Base-by-base conservation (phyloP, 2,888 invertebrate species). In the Ichneumon xanthorius region DNA sequence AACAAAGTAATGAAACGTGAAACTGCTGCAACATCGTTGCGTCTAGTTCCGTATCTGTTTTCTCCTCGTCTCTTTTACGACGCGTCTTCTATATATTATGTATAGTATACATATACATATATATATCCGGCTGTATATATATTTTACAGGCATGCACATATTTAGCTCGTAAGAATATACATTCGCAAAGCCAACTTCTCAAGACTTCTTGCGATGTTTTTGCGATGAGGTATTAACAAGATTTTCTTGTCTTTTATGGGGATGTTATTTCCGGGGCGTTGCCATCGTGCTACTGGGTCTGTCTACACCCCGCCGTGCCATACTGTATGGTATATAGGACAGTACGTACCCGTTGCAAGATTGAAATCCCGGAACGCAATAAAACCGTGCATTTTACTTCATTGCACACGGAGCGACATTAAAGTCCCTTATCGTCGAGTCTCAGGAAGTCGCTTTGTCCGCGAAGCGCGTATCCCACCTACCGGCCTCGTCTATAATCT, bases 281-380 rank as follows among this genome's bases (percentile, higher is more conserved):
- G 48, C 33, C 33, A 19, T 19, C 1, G n/a, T 22, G 33, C 26
- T 33, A 45, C 45, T 14, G 33, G 63, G 14, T 16, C 76, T 67
- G 65, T 65, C 33, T 33, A 33, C 63, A 75, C 45, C 61, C 22
- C n/a, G 40, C 63, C 30, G 50, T 63, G 19, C 33, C 19, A 75
- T 63, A 40, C 22, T 63, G 16, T 63, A 26, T 48, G 45, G 37
- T 50, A 75, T 50, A 53, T 48, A 48, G 53, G 63, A 61, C 33
- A 30, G 68, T 73, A 68, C 55, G 78, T 79, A 70, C 70, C 58
- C 26, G 79, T 79, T 75, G 79, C 82, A 76, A 82, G 85, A 82
- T 85, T 85, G 85, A 85, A 85, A 85, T 71, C 79, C 85, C 55
- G 82, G 78, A 82, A 85, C 85, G 82, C 85, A 85, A 85, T 85